Percentiles rank a stretch among this genome's conserved stretches.
phyloP scores from a whole-genome alignment of 1,140 invertebrate species.

The Drosophila nasuta region DNA sequence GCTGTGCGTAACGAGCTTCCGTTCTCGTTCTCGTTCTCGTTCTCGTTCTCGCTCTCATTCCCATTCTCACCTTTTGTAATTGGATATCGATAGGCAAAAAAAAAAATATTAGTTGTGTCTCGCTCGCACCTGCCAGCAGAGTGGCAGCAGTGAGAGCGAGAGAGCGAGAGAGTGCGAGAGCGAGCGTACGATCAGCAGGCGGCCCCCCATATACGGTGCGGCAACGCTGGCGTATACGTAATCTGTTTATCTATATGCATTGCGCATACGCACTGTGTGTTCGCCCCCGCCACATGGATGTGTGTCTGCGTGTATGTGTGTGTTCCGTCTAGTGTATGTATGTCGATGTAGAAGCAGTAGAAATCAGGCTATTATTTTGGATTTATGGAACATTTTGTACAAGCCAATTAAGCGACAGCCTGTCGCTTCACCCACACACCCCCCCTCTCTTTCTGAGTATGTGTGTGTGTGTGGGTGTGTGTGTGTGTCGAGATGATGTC shows the following conservation, averaged over 20 bases:
- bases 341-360: neutral
- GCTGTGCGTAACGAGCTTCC: constrained; percentile 7
- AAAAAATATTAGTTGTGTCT: constrained; percentile 7
- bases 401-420: constrained; percentile 31
- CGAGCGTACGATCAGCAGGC: constrained; percentile 20
- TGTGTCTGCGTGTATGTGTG: neutral
- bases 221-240: constrained; percentile 71
- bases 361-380: constrained; percentile 38
- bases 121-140: constrained; percentile 16
- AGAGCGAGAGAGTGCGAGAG: constrained; percentile 9
- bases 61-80: constrained; percentile 49
- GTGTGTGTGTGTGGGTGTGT: neutral
- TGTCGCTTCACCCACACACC: constrained; percentile 12
- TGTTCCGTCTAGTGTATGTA: neutral
- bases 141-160: constrained; percentile 4
- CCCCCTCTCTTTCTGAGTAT: too few species aligned
- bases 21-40: neutral
- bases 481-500: constrained; percentile 18
- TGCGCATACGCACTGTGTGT: constrained; percentile 74
- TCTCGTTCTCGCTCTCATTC: neutral
- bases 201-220: constrained; percentile 75
- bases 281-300: neutral
- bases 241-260: constrained; percentile 57
- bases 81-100: constrained; percentile 56
- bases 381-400: constrained; percentile 41